Conservation (phyloP, 2,797 vertebrate species). For the Podarcis siculus region DNA sequence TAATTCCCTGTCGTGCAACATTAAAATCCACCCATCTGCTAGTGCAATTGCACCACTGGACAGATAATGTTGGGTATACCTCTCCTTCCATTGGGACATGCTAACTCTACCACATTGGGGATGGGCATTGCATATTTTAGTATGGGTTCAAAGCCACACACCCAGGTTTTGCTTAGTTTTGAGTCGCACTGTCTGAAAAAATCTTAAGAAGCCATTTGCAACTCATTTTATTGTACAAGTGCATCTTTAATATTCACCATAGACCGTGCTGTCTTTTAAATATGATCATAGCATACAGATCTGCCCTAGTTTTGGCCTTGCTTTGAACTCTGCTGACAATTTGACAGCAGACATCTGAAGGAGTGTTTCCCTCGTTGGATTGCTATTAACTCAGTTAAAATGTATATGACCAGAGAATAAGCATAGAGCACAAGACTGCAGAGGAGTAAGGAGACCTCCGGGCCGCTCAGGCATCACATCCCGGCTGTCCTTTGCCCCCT, state of each 20-base stretch:
- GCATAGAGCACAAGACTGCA: slow-evolving; percentile 36
- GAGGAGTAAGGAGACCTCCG: slow-evolving; percentile 51
- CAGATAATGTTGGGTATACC: no score
- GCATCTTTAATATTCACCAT: neutral
- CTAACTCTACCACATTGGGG: neutral
- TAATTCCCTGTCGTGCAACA: no score
- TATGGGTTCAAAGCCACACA: neutral
- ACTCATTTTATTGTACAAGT: neutral
- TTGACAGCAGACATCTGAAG: slow-evolving; percentile 54
- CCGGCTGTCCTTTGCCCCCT: slow-evolving; percentile 68
- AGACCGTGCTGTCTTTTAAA: slow-evolving; percentile 1
- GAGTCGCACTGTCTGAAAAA: neutral
- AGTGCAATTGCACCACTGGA: no score
- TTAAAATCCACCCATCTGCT: no score
- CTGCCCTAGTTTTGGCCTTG: slow-evolving; percentile 36
- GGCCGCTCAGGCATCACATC: slow-evolving; percentile 57
- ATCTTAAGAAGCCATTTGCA: neutral
- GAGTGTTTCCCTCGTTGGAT: slow-evolving; percentile 18
- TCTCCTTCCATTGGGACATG: neutral
- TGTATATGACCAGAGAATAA: slow-evolving; percentile 39
- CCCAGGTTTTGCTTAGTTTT: neutral
- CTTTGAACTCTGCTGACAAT: slow-evolving; percentile 35
- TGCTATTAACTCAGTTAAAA: slow-evolving; percentile 48
- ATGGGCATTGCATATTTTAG: neutral
- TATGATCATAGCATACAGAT: slow-evolving; percentile 32